These are phyloP conservation scores for Brachyhypopomus occidentalis DNA, from an alignment of 2,113 vertebrate genomes.

Conservation along the genomic window DNA sequence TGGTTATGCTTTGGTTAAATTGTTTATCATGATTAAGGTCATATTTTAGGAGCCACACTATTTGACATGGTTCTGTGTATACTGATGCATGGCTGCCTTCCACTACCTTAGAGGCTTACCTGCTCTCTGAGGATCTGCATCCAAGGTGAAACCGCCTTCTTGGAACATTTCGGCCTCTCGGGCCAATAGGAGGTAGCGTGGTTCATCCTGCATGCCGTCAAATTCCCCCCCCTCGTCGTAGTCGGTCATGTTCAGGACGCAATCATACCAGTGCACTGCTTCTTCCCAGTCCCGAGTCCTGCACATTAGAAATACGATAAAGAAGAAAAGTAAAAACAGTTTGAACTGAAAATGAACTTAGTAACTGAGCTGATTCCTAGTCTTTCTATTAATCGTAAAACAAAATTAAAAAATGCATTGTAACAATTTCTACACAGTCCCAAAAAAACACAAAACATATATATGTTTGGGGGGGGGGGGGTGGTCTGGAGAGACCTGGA, in stretches of 20 bases:
- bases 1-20: no score
- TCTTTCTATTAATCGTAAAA: no score
- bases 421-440: no score
- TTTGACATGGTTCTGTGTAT: no score
- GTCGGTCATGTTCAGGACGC: slow-evolving; percentile 85
- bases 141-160: slow-evolving; percentile 76
- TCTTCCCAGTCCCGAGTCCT: slow-evolving; percentile 86
- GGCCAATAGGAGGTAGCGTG: slow-evolving; percentile 85
- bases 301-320: slow-evolving; percentile 7
- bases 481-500: no score
- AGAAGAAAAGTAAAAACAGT: not conserved
- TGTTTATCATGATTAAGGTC: no score
- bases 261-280: slow-evolving; percentile 86
- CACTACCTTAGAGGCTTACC: slow-evolving; percentile 67
- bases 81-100: not conserved
- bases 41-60: no score
- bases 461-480: no score
- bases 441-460: no score
- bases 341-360: not conserved
- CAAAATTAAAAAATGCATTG: no score
- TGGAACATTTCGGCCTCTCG: slow-evolving; percentile 89
- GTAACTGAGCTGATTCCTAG: not conserved
- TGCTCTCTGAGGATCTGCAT: slow-evolving; percentile 83
- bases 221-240: slow-evolving; percentile 94
- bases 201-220: slow-evolving; percentile 89